These are phyloP conservation scores for Oncorhynchus clarkii DNA, from an alignment of 2,113 vertebrate genomes.

Conservation along the genomic window DNA sequence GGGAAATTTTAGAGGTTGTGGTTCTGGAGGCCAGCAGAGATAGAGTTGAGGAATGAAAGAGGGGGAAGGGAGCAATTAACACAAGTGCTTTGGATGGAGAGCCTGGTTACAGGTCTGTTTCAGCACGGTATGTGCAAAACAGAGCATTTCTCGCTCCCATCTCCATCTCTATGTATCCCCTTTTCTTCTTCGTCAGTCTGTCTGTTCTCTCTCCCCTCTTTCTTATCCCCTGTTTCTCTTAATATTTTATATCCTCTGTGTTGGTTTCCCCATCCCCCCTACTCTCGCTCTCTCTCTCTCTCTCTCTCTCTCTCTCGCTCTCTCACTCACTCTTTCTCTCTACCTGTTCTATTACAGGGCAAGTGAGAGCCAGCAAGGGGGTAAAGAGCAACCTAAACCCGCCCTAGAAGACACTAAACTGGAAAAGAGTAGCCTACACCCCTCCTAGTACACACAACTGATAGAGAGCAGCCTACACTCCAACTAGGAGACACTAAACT, in stretches of 20 bases:
- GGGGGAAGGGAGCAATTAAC: conserved; percentile 43
- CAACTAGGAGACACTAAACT: too few species aligned
- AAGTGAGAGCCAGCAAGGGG: conserved; percentile 14
- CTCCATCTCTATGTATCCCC: conserved; percentile 10
- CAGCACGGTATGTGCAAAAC: conserved; percentile 1
- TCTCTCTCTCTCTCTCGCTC: conserved; percentile 1
- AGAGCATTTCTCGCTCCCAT: background rate
- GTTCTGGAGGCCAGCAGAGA: background rate
- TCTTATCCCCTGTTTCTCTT: background rate
- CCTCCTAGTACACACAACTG: background rate
- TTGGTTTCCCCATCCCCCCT: background rate
- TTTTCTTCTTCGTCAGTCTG: conserved; percentile 7
- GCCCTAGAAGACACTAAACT: too few species aligned
- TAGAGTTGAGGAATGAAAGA: conserved; percentile 9
- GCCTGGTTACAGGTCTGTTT: conserved; percentile 15
- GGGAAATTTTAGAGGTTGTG: background rate
- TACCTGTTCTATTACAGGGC: conserved; percentile 24
- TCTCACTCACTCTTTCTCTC: background rate
- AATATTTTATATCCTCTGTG: background rate
- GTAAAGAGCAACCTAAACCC: background rate
- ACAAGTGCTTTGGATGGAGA: conserved; percentile 37
- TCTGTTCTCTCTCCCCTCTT: background rate
- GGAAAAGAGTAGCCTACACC: too few species aligned
- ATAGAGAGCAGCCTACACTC: background rate
- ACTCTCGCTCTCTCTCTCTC: conserved; percentile 6